Evolutionary conservation across 2,797 vertebrate species (phyloP).

Genomic region (Mormyrops attenuatus): DNA sequence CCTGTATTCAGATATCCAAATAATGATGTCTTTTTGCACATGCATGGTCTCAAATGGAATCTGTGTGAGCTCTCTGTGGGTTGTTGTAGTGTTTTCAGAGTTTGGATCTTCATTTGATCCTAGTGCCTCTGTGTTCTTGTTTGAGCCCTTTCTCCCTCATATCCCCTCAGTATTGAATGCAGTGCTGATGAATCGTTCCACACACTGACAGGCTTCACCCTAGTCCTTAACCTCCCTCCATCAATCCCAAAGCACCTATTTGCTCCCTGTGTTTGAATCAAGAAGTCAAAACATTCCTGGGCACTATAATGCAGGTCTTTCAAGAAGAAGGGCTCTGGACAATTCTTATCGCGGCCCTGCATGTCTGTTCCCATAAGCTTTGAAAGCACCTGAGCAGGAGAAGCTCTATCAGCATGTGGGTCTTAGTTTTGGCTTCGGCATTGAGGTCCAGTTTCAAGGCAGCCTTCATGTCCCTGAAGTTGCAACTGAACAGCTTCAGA

Average conservation of each 20-base stretch:
- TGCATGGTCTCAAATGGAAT: neutral
- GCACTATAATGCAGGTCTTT: neutral
- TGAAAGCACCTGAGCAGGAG: neutral
- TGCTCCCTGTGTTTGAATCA: neutral
- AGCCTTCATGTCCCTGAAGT: neutral
- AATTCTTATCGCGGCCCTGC: neutral
- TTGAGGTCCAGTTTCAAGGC: neutral
- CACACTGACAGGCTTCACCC: neutral
- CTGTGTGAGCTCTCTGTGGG: neutral
- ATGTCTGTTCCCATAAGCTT: neutral
- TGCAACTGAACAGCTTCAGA: neutral
- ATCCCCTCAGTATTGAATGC: neutral
- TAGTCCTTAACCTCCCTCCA: neutral
- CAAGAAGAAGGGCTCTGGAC: neutral
- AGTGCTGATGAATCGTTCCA: neutral
- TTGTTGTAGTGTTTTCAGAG: neutral
- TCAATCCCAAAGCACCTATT: neutral
- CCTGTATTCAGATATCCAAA: neutral
- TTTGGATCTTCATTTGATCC: neutral
- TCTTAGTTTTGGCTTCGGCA: neutral
- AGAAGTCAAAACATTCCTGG: slow-evolving; percentile 11
- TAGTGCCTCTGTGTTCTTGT: neutral
- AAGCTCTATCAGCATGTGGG: neutral
- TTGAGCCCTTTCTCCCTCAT: neutral
- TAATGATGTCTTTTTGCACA: neutral